Conservation (phyloP, 2,113 vertebrate species). For the Ictidomys tridecemlineatus region DNA sequence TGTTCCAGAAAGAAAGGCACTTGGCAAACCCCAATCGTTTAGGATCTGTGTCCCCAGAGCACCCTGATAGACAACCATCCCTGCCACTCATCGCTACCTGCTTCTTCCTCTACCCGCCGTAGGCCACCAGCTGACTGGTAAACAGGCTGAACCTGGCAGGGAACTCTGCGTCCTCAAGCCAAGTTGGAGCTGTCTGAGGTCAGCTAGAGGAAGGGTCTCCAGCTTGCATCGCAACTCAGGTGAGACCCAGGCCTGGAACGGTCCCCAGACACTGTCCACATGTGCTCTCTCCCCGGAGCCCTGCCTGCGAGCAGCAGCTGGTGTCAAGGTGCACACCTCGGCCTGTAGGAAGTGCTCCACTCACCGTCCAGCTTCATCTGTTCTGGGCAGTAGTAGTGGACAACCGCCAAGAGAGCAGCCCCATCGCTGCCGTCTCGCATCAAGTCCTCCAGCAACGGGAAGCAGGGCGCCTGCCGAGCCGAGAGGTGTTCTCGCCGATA, state of each 20-base stretch:
- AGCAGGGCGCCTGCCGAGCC: slow-evolving; percentile 91
- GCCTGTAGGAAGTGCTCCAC: slow-evolving; percentile 12
- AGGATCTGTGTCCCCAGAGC: rapidly evolving
- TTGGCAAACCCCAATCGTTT: background rate
- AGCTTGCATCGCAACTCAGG: background rate
- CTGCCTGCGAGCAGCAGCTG: no score
- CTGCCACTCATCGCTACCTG: rapidly evolving
- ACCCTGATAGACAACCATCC: background rate
- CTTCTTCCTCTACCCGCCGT: background rate
- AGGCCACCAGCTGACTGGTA: rapidly evolving
- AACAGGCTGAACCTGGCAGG: background rate
- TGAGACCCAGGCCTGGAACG: background rate
- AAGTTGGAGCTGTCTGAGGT: background rate
- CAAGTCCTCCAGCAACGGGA: slow-evolving; percentile 95
- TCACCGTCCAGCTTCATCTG: slow-evolving; percentile 96
- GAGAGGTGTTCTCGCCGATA: slow-evolving; percentile 96
- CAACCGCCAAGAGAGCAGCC: slow-evolving; percentile 92
- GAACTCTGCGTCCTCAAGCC: no score
- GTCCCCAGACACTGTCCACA: background rate
- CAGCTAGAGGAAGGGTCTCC: background rate
- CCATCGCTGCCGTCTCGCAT: slow-evolving; percentile 94
- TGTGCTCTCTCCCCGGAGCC: background rate
- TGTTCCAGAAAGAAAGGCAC: background rate
- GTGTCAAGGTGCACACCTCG: no score
- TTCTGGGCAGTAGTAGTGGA: slow-evolving; percentile 98